Percentiles rank a stretch among this genome's conserved stretches.
phyloP scores from a whole-genome alignment of 2,113 vertebrate species.

The Colistium nudipinnis region DNA sequence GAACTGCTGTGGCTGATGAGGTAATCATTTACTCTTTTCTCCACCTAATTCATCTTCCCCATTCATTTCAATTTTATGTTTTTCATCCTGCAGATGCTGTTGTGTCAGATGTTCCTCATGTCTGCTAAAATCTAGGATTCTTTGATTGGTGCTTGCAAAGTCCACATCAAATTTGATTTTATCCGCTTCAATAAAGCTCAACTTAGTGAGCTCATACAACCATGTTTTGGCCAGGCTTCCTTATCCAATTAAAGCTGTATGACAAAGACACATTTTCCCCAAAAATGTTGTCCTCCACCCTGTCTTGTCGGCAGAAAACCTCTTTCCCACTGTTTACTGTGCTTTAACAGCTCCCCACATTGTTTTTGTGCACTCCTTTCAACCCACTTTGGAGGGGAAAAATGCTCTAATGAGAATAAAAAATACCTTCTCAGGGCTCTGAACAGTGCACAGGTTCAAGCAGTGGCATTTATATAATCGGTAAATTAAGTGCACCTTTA shows the following conservation, averaged over 20 bases:
- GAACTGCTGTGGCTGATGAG: too few relatives aligned
- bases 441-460: slow-evolving; percentile 24
- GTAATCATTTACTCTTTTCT: background rate
- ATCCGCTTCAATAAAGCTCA: slow-evolving; percentile 22
- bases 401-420: slow-evolving; percentile 35
- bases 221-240: background rate
- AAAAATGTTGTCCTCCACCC: slow-evolving; percentile 11
- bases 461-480: slow-evolving; percentile 25
- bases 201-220: slow-evolving; percentile 9
- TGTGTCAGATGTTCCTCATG: background rate
- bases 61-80: too few relatives aligned
- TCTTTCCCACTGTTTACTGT: slow-evolving; percentile 32
- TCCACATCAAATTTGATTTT: slow-evolving; percentile 15
- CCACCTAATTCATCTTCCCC: background rate
- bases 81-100: background rate
- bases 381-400: slow-evolving; percentile 38
- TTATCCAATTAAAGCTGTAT: background rate
- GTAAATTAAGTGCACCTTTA: slow-evolving; percentile 14
- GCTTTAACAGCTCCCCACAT: slow-evolving; percentile 38
- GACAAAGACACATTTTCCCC: background rate
- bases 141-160: background rate
- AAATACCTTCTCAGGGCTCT: slow-evolving; percentile 1
- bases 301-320: slow-evolving; percentile 19
- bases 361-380: slow-evolving; percentile 25
- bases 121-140: background rate